A percentile compares a stretch with the other conserved stretches of the same genome.
phyloP scores from a whole-genome alignment of 2,113 vertebrate species.

The Sarotherodon lohbergeri region DNA sequence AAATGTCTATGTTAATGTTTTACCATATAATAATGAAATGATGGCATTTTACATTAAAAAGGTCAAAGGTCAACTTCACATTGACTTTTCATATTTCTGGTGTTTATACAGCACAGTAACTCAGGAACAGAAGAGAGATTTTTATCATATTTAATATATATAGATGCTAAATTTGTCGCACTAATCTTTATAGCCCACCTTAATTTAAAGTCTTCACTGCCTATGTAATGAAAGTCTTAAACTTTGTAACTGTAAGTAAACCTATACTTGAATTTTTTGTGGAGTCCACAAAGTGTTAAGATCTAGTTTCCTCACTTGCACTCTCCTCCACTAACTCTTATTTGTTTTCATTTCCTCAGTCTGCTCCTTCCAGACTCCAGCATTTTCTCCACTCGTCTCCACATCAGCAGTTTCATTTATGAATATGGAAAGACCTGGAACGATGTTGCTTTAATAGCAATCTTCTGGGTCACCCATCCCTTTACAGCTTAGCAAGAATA shows the following conservation, averaged over 20 bases:
- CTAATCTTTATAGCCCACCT: not conserved
- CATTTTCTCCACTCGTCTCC: not conserved
- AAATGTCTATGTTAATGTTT: not conserved
- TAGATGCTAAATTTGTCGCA: not conserved
- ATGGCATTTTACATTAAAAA: not conserved
- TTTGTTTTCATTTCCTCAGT: not conserved
- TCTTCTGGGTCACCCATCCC: slow-evolving; percentile 51
- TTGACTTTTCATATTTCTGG: not conserved
- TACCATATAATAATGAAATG: not conserved
- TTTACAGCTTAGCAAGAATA: not conserved
- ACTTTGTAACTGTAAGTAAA: not conserved
- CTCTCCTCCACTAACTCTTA: not conserved
- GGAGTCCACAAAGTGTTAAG: not conserved
- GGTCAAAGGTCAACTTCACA: not conserved
- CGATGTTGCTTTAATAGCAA: slow-evolving; percentile 38
- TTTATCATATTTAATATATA: not conserved
- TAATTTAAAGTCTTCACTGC: not conserved
- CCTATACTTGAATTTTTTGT: not conserved
- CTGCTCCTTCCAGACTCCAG: not conserved
- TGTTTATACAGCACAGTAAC: not conserved
- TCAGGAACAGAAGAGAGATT: not conserved
- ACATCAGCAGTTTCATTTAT: slow-evolving; percentile 29
- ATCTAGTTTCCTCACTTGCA: not conserved
- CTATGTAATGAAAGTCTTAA: not conserved
- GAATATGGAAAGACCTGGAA: slow-evolving; percentile 40